These are phyloP conservation scores for Scaptodrosophila lebanonensis DNA, from an alignment of 1,140 invertebrate genomes.

Conservation along the genomic window DNA sequence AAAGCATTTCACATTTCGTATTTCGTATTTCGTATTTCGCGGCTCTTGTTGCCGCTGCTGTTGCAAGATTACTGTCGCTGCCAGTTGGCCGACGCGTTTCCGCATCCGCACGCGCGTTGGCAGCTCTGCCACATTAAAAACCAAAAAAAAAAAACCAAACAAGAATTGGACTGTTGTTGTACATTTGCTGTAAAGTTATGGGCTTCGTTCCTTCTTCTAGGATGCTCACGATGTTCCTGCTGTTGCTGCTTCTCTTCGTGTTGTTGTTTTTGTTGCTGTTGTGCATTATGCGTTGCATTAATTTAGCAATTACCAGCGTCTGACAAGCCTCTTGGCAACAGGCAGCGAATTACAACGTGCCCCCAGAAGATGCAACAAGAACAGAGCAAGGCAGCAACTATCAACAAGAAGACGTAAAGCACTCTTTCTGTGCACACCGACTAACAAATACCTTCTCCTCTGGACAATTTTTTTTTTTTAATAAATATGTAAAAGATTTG, in stretches of 20 bases:
- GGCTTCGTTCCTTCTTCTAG: slow-evolving; percentile 6
- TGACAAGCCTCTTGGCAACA: slow-evolving; percentile 22
- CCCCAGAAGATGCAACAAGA: slow-evolving; percentile 25
- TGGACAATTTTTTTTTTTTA: too few species aligned
- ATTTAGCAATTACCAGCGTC: slow-evolving; percentile 31
- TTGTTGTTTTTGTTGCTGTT: slow-evolving; percentile 18
- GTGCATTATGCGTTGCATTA: slow-evolving; percentile 38
- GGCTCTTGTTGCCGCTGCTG: slow-evolving; percentile 8
- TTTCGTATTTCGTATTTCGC: slow-evolving; percentile 1
- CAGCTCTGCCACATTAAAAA: background rate
- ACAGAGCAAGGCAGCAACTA: slow-evolving; percentile 16
- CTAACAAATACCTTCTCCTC: too few species aligned
- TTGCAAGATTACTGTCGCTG: slow-evolving; percentile 37
- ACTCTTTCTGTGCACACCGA: too few species aligned
- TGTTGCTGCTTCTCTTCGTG: slow-evolving; percentile 1
- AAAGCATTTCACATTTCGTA: background rate
- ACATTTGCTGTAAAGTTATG: slow-evolving; percentile 5
- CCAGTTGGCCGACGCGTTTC: slow-evolving; percentile 17
- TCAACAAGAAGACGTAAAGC: too few species aligned
- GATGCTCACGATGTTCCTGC: background rate
- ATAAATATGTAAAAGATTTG: too few species aligned
- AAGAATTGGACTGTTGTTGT: too few species aligned
- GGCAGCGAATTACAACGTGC: slow-evolving; percentile 19
- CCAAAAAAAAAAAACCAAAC: too few species aligned
- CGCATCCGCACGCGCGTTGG: background rate